Evolutionary conservation across 2,113 vertebrate genomes (phyloP), one percentile per base, ranked within the genome.

Genomic region (Apistogramma diplotaenia): DNA sequence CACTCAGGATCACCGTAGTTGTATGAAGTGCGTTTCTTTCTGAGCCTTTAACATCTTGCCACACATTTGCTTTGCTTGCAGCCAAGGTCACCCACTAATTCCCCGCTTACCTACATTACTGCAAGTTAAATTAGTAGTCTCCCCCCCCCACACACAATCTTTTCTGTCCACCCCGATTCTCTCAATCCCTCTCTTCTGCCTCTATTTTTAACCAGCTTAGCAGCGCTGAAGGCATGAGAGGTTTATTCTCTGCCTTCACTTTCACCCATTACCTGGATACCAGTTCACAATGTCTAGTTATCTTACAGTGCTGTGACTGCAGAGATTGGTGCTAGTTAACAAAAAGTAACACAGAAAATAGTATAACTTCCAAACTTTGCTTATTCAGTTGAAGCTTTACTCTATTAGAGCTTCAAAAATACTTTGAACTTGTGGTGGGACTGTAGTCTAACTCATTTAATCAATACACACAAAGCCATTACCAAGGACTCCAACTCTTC

Each of bases 191-290:
- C 81, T 80, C 85, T 74, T 82, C 87, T 65, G 77, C 35, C 76
- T 84, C 93, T 94, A 94, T 94, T 94, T 94, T 93, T 93, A 94
- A 88, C 90, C 87, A 76, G 92, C 89, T 94, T 92, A 93, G 87
- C 85, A 65, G 81, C 37, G 43, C 3, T 60, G 81, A 78, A 87
- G 83, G 82, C 74, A 87, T 76, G 87, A 85, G 79, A 89, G 85
- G 81, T 93, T 93, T 90, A 91, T 92, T 92, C 85, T 89, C 74
- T 84, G 87, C 81, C 79, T 87, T 86, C 87, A 89, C 84, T 57
- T 73, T 89, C 88, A 72, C 90, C 91, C 80, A 88, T 89, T 91
- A 92, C 91, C 90, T 93, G 89, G 79, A 83, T 82, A 62, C 80
- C 78, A 31, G 85, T 89, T 92, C 85, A 89, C 87, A 62, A 59